These are phyloP conservation scores for Chionodraco myersi DNA, from an alignment of 2,113 vertebrate genomes.

Conservation along the genomic window DNA sequence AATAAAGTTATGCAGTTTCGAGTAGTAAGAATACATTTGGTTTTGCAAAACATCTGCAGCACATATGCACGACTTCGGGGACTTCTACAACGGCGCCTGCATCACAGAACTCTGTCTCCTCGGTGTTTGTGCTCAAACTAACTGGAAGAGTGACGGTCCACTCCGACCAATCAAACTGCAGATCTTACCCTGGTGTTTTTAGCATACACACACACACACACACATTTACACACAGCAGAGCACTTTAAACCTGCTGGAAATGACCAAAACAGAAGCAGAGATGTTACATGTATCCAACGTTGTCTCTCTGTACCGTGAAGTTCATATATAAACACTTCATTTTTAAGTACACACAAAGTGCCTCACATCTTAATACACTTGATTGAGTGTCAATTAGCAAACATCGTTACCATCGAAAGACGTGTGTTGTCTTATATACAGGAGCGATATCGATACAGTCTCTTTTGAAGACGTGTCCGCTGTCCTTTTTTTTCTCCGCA, in stretches of 20 bases:
- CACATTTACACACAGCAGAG: constrained; percentile 65
- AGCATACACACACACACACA: constrained; percentile 60
- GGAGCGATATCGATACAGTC: constrained; percentile 55
- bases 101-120: constrained; percentile 39
- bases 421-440: constrained; percentile 86
- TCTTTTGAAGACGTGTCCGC: constrained; percentile 41
- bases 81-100: constrained; percentile 68
- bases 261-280: constrained; percentile 74
- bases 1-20: constrained; percentile 56
- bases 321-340: constrained; percentile 73
- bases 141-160: constrained; percentile 57
- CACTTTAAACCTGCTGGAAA: constrained; percentile 71
- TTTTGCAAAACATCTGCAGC: constrained; percentile 59
- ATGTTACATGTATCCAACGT: constrained; percentile 79
- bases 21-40: constrained; percentile 45
- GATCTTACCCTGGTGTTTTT: constrained; percentile 53
- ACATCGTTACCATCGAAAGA: constrained; percentile 64
- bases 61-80: constrained; percentile 21
- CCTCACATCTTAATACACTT: constrained; percentile 85
- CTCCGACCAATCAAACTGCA: constrained; percentile 55
- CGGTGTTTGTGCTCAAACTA: constrained; percentile 54
- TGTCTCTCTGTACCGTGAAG: constrained; percentile 76
- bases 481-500: constrained; percentile 15
- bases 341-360: constrained; percentile 79
- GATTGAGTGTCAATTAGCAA: constrained; percentile 65